Base-by-base conservation (phyloP, 2,797 vertebrate species). In the Lepilemur ruficaudatus region DNA sequence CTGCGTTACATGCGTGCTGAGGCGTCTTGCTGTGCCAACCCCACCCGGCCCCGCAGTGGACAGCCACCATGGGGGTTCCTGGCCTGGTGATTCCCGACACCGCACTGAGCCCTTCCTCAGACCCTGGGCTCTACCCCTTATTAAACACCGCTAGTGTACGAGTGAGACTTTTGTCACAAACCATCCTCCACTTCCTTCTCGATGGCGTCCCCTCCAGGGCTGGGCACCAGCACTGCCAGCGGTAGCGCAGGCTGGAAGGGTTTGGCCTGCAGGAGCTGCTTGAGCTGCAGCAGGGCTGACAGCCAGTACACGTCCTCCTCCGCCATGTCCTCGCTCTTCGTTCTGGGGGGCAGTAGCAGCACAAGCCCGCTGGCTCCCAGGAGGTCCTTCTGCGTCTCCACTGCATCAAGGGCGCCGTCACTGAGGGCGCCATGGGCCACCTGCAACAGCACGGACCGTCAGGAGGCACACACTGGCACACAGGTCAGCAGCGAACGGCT, bases 281-380 rank as follows among this genome's bases (percentile, higher is more conserved):
- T 99, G 90, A 99, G 98, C 98, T 99, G 99, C 61, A 99, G 98
- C 93, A 99, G 95, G 0, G 99, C 99, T 0, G 99, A 99, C 70
- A 99, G 99, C 98, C 99, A 99, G 52, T 99, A 98, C 0, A 99
- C 98, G 3, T 99, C 99, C 94, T 99, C 99, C 55, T 99, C 99
- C 0, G 98, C 98, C 7, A 81, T 4, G n/a, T 98, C 95, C 46
- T 98, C 98, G 0, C 93, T 76, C 82, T 76, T 43, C 4, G 98
- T 95, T 85, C 94, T 95, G 88, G 98, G 97, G 0, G 99, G 99
- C 52, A 99, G 99, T 95, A 99, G 97, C 98, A 99, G 98, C 67
- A 99, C 15, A 7, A 99, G 98, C 65, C 99, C 99, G 0, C 98
- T 98, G 11, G 99, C 99, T 43, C 99, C 99, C 92, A 99, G 98